Conservation (phyloP, 2,113 vertebrate genomes). For the Grammomys surdaster region DNA sequence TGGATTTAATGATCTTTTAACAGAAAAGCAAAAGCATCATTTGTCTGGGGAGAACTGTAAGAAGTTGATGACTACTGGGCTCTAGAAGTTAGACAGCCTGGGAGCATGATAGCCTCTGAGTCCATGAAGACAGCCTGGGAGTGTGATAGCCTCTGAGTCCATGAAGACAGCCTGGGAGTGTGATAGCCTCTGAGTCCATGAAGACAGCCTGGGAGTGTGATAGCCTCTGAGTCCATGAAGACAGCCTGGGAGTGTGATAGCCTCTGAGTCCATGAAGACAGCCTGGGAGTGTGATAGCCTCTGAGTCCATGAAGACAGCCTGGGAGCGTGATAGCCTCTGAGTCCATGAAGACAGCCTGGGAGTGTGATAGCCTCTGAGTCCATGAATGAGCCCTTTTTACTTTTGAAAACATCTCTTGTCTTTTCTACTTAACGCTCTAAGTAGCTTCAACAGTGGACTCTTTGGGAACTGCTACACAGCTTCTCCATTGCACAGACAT, state of each 20-base stretch:
- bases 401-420: neutral
- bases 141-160: neutral
- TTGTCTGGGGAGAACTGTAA: neutral
- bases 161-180: neutral
- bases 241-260: neutral
- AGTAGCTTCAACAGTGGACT: neutral
- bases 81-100: neutral
- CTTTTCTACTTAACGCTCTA: neutral
- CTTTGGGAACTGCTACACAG: no score
- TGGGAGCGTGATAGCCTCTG: neutral
- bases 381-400: neutral
- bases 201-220: neutral
- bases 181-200: neutral
- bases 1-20: neutral
- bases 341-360: neutral
- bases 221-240: neutral
- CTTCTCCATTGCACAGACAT: neutral
- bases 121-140: neutral
- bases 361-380: neutral
- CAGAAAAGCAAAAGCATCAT: neutral
- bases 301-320: neutral
- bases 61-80: neutral
- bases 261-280: neutral
- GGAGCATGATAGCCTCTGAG: neutral
- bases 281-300: neutral